A percentile compares a stretch with the other conserved stretches of the same genome.
phyloP scores from a whole-genome alignment of 2,888 invertebrate genomes.

The Plebejus argus region DNA sequence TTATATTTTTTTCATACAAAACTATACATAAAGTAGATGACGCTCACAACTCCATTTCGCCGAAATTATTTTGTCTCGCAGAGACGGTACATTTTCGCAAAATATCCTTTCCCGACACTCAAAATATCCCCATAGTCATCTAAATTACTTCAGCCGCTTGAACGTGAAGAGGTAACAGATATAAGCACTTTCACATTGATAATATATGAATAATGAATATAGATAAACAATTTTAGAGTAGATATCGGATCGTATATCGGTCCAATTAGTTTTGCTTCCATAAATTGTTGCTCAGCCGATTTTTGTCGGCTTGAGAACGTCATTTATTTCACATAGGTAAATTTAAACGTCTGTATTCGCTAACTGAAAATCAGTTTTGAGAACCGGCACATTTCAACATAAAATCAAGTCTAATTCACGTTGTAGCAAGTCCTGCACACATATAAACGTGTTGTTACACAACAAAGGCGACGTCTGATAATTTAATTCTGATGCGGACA shows the following conservation, averaged over 20 bases:
- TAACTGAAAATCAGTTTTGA: conserved; percentile 9
- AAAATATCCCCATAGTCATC: no score
- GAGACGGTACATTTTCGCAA: no score
- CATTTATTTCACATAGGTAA: background rate
- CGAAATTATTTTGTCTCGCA: no score
- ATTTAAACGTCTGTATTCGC: background rate
- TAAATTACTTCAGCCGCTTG: no score
- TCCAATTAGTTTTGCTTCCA: conserved; percentile 21
- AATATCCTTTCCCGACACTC: no score
- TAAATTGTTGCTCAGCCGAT: background rate
- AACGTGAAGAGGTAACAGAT: no score
- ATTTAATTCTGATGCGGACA: conserved; percentile 6
- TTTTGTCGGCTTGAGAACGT: background rate
- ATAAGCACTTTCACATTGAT: no score
- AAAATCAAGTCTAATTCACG: conserved; percentile 1
- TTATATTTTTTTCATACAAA: background rate
- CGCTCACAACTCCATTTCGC: no score
- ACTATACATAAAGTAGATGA: no score
- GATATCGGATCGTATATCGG: background rate
- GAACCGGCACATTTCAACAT: background rate
- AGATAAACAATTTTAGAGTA: background rate
- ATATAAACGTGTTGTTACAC: background rate
- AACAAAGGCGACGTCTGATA: background rate
- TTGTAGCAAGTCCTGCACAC: background rate
- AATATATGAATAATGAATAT: background rate